Conservation (phyloP, 2,113 vertebrate genomes). For the Lagopus muta region DNA sequence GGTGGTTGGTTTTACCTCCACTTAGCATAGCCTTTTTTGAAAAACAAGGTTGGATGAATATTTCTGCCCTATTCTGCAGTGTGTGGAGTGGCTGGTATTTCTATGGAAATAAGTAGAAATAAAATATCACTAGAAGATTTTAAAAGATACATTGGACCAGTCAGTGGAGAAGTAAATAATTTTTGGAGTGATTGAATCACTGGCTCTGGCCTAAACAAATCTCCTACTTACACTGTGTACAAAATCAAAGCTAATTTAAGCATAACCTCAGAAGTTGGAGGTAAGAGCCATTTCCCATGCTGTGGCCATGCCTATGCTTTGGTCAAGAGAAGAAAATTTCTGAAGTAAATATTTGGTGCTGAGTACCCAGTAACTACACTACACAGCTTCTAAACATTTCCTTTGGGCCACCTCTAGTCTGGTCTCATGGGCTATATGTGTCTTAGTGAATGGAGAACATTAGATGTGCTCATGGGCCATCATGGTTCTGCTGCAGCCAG, state of each 20-base stretch:
- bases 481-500: neutral
- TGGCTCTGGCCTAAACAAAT: neutral
- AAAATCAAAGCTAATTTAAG: neutral
- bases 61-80: neutral
- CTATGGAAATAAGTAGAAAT: neutral
- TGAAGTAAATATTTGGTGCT: neutral
- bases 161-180: neutral
- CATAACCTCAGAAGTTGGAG: neutral
- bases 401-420: neutral
- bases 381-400: neutral
- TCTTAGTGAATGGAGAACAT: neutral
- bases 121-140: neutral
- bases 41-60: neutral
- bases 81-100: neutral
- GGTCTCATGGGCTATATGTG: rapidly evolving
- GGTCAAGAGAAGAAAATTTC: neutral
- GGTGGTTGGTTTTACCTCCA: neutral
- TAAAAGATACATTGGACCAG: neutral
- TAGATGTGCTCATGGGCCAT: no score
- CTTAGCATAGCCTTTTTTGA: neutral
- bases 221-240: neutral
- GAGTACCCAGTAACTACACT: neutral
- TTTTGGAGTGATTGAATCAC: neutral
- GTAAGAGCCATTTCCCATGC: neutral
- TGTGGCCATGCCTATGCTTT: neutral